Evolutionary conservation across 2,113 vertebrate genomes (phyloP), one percentile per base, ranked within the genome.

Genomic region (Neotoma lepida): DNA sequence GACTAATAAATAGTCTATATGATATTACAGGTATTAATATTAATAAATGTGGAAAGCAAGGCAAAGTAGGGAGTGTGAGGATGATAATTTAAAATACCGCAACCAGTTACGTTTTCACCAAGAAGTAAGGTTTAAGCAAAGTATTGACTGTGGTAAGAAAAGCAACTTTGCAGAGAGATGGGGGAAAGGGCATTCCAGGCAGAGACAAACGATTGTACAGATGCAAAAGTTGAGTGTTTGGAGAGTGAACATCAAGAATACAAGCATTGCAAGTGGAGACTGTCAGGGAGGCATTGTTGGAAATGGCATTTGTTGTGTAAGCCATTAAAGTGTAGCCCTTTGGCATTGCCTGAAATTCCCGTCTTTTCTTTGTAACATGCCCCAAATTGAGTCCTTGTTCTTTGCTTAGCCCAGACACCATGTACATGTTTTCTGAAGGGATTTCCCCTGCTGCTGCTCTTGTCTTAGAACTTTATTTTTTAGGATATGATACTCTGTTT

Each of bases 401-500:
- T 4, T 22, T 30, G 51, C 66, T 78, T 71, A 70, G 46, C 35
- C 87, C 86, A 86, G 10, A 80, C 4, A 78, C 78, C 85, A 87
- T 15, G 14, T 88, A 58, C 18, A 86, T 51, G 13, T 86, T 49
- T 49, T 0, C n/a, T 46, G 33, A 77, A 94, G 39, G 13, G 46
- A 39, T 90, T 96, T 80, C 49, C 63, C 68, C 54, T 91, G 61
- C 15, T 76, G 76, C 18, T 86, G 13, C 68, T 94, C 24, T 64
- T 95, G 18, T 86, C 84, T 93, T 89, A 90, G 46, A 76, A 77
- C 84, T 84, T 82, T 28, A 77, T 88, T 33, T 33, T 82, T 73
- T 77, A 41, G 44, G 35, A 39, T n/a, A 46, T 41, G 41, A 0
- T 84, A 15, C 49, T 94, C 30, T 80, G 1, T 33, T 89, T 90